Base-by-base conservation (phyloP, 2,888 invertebrate genomes). In the Clanis bilineata region DNA sequence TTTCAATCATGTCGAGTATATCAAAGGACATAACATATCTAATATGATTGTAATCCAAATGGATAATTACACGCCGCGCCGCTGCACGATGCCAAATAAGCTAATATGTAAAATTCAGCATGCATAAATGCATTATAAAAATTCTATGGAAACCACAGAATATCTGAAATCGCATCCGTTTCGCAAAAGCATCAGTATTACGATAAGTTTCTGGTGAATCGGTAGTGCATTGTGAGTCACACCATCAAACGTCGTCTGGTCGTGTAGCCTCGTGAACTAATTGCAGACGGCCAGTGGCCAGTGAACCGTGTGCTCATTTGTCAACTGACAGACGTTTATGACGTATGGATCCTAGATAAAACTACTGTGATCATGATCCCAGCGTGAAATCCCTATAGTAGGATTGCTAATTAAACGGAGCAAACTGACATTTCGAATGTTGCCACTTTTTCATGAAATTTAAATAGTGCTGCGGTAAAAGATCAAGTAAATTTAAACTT, bases 201-300 rank as follows among this genome's bases (percentile, higher is more conserved):
- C 22, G 39, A 44, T 23, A 44, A 25, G 43, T 56, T 58, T 58
- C 57, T 25, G 55, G 57, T 38, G 43, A 45, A 54, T 36, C 57
- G 18, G 41, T 43, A 18, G 45, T 57, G 44, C 36, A 32, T 1
- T 32, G 15, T 39, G 51, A 51, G 51, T 51, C 51, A 51, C 44
- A 15, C n/a, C n/a, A n/a, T n/a, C n/a, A n/a, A n/a, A n/a, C 56
- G 43, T n/a, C 18, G 12, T 44, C 45, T 57, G 59, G 45, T 60
- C 62, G n/a, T n/a, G n/a, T n/a, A n/a, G n/a, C n/a, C n/a, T n/a
- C n/a, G 55, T 55, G 59, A 57, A 44, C 56, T 62, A 54, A 62
- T 62, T 58, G 38, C 54, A 38, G 18, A 21, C 36, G 59, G 62
- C 45, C 57, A 59, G 10, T 62, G 62, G 60, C 55, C 60, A 59